phyloP scores from a whole-genome alignment of 2,797 vertebrate species.

The Macrochelys suwanniensis region DNA sequence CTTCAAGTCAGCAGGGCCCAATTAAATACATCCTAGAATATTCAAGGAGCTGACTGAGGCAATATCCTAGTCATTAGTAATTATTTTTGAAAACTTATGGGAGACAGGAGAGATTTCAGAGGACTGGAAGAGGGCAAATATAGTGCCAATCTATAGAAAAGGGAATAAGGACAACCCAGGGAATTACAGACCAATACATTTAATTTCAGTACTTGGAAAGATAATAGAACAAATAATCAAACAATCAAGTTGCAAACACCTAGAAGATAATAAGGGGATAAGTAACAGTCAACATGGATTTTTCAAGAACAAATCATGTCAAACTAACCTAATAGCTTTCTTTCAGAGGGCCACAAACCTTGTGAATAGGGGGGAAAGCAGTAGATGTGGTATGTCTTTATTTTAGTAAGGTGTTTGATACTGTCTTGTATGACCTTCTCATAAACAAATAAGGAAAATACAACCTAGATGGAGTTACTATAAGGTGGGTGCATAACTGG shows the following conservation, averaged over 20 bases:
- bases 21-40: background rate
- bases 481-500: background rate
- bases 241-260: background rate
- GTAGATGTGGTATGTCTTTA: background rate
- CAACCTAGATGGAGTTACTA: background rate
- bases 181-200: background rate
- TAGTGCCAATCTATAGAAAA: background rate
- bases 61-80: background rate
- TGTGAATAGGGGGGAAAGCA: background rate
- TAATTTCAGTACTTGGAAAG: background rate
- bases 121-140: background rate
- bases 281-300: background rate
- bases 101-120: background rate
- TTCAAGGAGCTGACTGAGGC: background rate
- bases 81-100: background rate
- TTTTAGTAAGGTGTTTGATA: background rate
- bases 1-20: background rate
- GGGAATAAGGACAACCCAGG: background rate
- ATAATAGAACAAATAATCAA: background rate
- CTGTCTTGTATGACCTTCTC: background rate
- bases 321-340: background rate
- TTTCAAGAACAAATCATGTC: background rate
- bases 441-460: background rate
- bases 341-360: background rate
- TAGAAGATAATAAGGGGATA: background rate